phyloP scores from a whole-genome alignment of 1,140 invertebrate genomes.

The Tetranychus urticae region DNA sequence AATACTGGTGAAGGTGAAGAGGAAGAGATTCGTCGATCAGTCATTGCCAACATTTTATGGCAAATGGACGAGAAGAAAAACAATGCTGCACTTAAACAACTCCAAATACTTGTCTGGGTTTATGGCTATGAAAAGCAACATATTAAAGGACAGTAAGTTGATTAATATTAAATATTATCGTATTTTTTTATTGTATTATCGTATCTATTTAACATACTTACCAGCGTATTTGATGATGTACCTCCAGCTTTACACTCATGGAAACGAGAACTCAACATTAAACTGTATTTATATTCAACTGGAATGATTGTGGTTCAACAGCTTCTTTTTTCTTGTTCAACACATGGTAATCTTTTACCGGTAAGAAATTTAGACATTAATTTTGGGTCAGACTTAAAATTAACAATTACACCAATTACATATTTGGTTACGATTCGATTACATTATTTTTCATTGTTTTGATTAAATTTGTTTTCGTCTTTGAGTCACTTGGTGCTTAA shows the following conservation, averaged over 20 bases:
- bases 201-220: not conserved
- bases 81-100: constrained; percentile 2
- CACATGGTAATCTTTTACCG: constrained; percentile 8
- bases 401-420: no score
- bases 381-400: no score
- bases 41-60: constrained; percentile 1
- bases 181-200: not conserved
- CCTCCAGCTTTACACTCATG: constrained; percentile 1
- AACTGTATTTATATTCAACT: constrained; percentile 5
- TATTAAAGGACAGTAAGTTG: constrained; percentile 4
- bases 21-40: not conserved
- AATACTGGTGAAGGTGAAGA: not conserved
- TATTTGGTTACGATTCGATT: no score
- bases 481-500: not conserved
- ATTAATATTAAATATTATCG: not conserved
- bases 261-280: constrained; percentile 2
- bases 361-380: not conserved
- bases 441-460: not conserved
- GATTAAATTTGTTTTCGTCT: not conserved
- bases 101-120: constrained; percentile 9
- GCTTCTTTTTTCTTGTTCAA: constrained; percentile 6
- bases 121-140: constrained; percentile 8
- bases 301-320: constrained; percentile 7
- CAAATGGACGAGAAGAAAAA: constrained; percentile 4
- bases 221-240: constrained; percentile 7